Evolutionary conservation across 2,113 vertebrate genomes (phyloP).

Genomic region (Salvelinus alpinus): DNA sequence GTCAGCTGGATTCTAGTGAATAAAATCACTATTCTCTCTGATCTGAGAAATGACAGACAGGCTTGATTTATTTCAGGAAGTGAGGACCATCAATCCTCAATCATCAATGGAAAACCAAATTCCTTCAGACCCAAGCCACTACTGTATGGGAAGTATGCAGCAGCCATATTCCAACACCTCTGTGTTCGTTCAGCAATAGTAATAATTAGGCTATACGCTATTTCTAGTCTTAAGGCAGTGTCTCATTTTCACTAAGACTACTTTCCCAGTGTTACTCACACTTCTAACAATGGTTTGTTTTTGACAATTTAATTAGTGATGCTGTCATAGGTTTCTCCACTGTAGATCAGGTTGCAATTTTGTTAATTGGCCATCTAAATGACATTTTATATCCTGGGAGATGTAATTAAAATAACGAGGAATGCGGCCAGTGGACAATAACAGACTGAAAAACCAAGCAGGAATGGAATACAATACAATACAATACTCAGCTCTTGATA

Average conservation of each 20-base stretch:
- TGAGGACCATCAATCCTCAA: not conserved
- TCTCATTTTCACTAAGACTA: not conserved
- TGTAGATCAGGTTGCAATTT: constrained; percentile 36
- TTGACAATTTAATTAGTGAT: constrained; percentile 37
- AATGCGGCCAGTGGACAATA: constrained; percentile 37
- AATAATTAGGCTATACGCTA: too few species aligned
- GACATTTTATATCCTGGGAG: constrained; percentile 40
- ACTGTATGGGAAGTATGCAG: not conserved
- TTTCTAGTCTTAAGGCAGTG: too few species aligned
- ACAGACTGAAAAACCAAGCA: constrained; percentile 21
- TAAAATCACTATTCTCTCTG: constrained; percentile 31
- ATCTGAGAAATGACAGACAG: constrained; percentile 11
- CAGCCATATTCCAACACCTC: too few species aligned
- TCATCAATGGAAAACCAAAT: not conserved
- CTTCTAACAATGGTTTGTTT: constrained; percentile 3
- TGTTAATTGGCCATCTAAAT: constrained; percentile 45
- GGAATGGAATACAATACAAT: constrained; percentile 9
- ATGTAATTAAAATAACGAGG: constrained; percentile 55
- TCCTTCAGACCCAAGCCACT: not conserved
- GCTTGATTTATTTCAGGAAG: not conserved
- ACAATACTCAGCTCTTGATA: constrained; percentile 18
- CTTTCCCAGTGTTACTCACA: constrained; percentile 17
- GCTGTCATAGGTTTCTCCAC: constrained; percentile 10
- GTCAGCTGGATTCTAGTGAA: constrained; percentile 3
- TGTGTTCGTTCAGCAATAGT: too few species aligned